Conservation (phyloP, 2,797 vertebrate genomes). For the Sphenodon punctatus region DNA sequence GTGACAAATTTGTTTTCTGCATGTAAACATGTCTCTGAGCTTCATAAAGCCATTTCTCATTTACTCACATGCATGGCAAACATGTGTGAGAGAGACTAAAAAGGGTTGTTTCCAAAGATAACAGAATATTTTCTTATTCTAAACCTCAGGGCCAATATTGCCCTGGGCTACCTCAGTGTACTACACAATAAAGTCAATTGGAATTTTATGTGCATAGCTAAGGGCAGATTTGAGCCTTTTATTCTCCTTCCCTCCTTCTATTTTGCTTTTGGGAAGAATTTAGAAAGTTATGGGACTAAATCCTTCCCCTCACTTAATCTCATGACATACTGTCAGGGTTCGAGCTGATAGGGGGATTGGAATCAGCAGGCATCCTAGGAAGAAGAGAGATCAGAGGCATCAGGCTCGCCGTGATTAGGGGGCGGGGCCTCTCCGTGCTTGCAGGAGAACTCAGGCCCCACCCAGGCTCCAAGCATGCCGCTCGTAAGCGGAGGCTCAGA, state of each 20-base stretch:
- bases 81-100: not conserved
- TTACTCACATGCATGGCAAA: not conserved
- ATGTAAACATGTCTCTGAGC: not conserved
- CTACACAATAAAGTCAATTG: not conserved
- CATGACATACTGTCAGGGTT: not conserved
- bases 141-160: not conserved
- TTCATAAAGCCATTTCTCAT: not conserved
- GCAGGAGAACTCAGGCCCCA: too few relatives aligned
- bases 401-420: too few relatives aligned
- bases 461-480: too few relatives aligned
- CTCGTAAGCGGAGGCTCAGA: too few relatives aligned
- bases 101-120: not conserved
- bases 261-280: not conserved
- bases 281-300: not conserved
- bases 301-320: not conserved
- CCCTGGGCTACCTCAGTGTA: not conserved
- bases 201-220: not conserved
- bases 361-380: too few relatives aligned
- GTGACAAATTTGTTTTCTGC: not conserved
- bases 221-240: not conserved
- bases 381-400: too few relatives aligned
- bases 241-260: not conserved
- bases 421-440: too few relatives aligned
- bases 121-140: not conserved
- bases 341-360: too few relatives aligned